Evolutionary conservation across 1,140 invertebrate genomes (phyloP).

Genomic region (Pseudoatta argentina): DNA sequence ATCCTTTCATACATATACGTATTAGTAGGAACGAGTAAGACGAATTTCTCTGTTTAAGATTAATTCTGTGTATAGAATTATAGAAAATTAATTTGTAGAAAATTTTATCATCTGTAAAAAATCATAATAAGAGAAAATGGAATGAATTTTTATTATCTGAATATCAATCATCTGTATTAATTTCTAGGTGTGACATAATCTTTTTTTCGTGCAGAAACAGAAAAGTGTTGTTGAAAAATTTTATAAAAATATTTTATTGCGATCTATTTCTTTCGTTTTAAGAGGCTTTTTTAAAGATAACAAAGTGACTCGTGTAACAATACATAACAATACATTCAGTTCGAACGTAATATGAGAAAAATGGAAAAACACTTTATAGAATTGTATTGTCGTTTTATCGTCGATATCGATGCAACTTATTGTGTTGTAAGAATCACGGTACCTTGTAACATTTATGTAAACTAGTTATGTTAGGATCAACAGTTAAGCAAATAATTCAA

Average conservation of each 20-base stretch:
- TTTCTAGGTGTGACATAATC: not conserved
- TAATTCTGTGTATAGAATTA: not conserved
- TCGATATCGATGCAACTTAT: not conserved
- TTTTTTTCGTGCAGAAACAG: not conserved
- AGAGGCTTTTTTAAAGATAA: not conserved
- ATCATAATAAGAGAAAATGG: not conserved
- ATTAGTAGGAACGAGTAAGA: not conserved
- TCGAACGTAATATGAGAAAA: not conserved
- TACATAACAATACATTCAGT: not conserved
- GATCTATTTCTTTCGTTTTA: not conserved
- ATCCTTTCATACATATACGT: not conserved
- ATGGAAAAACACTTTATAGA: not conserved
- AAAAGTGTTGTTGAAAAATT: not conserved
- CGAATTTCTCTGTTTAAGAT: not conserved
- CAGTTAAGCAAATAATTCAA: not conserved
- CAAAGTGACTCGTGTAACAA: not conserved
- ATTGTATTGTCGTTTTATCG: not conserved
- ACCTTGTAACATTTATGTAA: not conserved
- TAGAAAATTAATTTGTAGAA: not conserved
- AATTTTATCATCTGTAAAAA: not conserved
- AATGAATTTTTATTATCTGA: not conserved
- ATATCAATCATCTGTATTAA: not conserved
- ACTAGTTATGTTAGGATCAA: no score
- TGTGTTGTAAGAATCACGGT: not conserved
- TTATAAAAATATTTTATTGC: conserved; percentile 12